Conservation (phyloP, 2,113 vertebrate species). For the Sakesphorus luctuosus region DNA sequence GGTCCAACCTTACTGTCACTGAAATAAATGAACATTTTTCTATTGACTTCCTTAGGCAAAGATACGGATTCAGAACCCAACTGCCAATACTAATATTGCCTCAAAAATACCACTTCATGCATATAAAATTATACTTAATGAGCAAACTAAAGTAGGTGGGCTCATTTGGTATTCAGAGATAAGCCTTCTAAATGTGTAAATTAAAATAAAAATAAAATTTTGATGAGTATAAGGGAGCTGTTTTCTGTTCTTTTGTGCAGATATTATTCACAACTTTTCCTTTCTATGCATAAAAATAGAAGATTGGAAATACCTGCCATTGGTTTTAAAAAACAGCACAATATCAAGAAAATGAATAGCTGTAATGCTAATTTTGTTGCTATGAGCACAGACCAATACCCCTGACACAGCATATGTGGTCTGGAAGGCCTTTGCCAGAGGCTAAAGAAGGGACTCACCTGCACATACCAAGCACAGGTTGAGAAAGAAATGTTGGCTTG, state of each 20-base stretch:
- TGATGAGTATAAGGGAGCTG: not conserved
- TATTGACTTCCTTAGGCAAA: not conserved
- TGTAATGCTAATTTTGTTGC: not conserved
- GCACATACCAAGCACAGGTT: not conserved
- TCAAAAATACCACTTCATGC: not conserved
- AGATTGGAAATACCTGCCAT: not conserved
- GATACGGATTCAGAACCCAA: not conserved
- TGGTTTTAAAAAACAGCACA: not conserved
- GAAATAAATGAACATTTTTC: conserved; percentile 33
- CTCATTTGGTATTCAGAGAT: conserved; percentile 42
- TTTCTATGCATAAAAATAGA: not conserved
- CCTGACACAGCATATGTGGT: not conserved
- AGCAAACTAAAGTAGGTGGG: conserved; percentile 12
- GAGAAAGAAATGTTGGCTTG: not conserved
- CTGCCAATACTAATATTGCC: not conserved
- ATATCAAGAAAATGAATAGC: not conserved
- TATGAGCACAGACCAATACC: not conserved
- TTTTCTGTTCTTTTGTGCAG: not conserved
- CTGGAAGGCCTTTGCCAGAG: not conserved
- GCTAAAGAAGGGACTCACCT: not conserved
- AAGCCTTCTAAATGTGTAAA: conserved; percentile 13
- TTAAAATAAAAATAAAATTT: conserved; percentile 28
- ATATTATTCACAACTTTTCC: not conserved
- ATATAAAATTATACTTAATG: conserved; percentile 27
- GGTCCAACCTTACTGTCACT: not conserved